These are phyloP conservation scores for Pinctada fucata DNA, from an alignment of 2,888 invertebrate genomes.

Conservation along the genomic window DNA sequence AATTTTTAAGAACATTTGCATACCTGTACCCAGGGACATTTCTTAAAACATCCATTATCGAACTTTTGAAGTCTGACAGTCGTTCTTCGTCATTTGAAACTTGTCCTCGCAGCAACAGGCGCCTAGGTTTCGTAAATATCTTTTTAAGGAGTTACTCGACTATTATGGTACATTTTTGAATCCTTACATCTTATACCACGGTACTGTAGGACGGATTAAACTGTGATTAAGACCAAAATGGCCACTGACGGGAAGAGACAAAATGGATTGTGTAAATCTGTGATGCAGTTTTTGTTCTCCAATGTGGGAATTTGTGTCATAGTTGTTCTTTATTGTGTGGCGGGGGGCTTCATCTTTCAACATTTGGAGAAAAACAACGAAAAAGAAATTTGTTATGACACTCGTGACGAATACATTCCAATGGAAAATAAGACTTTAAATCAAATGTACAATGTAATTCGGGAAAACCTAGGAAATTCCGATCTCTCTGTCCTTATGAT, in stretches of 20 bases:
- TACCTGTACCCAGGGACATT: no score
- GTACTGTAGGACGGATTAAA: no score
- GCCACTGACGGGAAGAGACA: constrained; percentile 28
- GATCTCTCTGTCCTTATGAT: constrained; percentile 64
- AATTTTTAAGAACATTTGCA: no score
- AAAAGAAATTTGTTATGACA: constrained; percentile 70
- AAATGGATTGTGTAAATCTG: constrained; percentile 66
- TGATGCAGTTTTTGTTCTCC: constrained; percentile 74
- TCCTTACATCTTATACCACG: no score
- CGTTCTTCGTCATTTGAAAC: no score
- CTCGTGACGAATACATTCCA: constrained; percentile 64
- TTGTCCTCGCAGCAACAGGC: no score
- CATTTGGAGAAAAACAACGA: constrained; percentile 76
- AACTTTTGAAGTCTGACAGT: no score
- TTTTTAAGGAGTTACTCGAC: no score
- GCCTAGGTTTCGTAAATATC: no score
- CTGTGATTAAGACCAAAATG: no score
- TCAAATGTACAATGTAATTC: constrained; percentile 63
- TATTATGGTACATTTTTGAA: no score
- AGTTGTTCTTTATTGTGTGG: constrained; percentile 73
- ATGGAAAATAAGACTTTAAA: constrained; percentile 67
- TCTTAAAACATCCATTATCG: no score
- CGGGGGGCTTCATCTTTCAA: constrained; percentile 76
- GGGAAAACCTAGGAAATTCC: constrained; percentile 51
- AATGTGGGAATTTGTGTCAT: constrained; percentile 74